Base-by-base conservation (phyloP, 1,140 invertebrate species). In the Leptopilina boulardi region DNA sequence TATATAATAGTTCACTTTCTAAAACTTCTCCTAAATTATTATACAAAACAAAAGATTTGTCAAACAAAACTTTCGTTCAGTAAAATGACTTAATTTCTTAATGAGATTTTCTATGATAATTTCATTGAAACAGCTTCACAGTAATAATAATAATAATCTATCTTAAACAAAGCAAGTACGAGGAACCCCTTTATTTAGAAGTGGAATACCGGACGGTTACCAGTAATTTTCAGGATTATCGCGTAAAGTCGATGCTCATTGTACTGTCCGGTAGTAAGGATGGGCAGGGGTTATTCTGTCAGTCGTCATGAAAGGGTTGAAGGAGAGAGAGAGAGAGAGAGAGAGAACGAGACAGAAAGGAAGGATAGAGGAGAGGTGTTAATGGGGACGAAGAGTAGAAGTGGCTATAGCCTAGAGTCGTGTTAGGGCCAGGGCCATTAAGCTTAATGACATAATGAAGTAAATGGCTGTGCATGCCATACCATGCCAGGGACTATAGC, bases 371-470 rank as follows among this genome's bases (percentile, higher is more conserved):
- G 78, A 75, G 76, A 78, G 75, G 82, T 88, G 89, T 90, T 90
- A 91, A 91, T 91, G 89, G 88, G 86, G 86, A 90, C 86, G 85
- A 87, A 89, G 85, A 87, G 85, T 85, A 87, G 87, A 89, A 91
- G 89, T 91, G 86, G 89, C 89, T 89, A 84, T 89, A 90, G 89
- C 87, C 88, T 86, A 87, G 80, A 89, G 86, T 84, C 87, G 87
- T 84, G 89, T 90, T 90, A 90, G 88, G 87, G 86, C 87, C 86
- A 86, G 87, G 87, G 85, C 89, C 90, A 91, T 91, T 91, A 91
- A 91, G 90, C 90, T 91, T 91, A 91, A 91, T 91, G 90, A 91
- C 90, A 91, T 91, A 91, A 91, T 91, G 90, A 91, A 91, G 90
- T 91, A 91, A 91, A 91, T 91, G 89, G 90, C 90, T 90, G 89